Conservation (phyloP, 2,113 vertebrate genomes). For the Varanus salvator region DNA sequence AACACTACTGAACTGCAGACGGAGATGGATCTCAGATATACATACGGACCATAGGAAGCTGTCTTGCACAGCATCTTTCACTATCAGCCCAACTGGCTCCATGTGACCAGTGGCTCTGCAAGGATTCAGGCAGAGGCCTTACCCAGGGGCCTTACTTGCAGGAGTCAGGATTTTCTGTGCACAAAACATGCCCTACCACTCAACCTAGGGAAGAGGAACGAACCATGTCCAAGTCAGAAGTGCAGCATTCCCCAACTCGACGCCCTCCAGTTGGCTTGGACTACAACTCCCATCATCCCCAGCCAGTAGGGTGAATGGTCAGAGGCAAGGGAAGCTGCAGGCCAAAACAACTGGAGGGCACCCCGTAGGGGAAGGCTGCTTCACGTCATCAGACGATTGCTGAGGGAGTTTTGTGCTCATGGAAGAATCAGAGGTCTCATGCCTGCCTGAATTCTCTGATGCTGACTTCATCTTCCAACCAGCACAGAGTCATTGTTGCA, state of each 20-base stretch:
- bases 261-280: too few relatives aligned
- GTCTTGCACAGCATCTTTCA: not conserved
- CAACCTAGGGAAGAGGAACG: not conserved
- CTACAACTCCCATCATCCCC: too few relatives aligned
- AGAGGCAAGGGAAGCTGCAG: too few relatives aligned
- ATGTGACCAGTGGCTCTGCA: not conserved
- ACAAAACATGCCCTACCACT: not conserved
- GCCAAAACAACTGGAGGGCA: too few relatives aligned
- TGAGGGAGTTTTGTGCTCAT: slow-evolving; percentile 36
- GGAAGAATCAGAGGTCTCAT: slow-evolving; percentile 10
- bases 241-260: not conserved
- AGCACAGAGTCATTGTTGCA: not conserved
- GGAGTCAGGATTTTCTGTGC: not conserved
- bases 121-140: not conserved
- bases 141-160: not conserved
- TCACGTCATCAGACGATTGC: slow-evolving; percentile 31
- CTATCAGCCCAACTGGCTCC: not conserved
- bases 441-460: slow-evolving; percentile 23
- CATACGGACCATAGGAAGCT: not conserved
- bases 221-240: not conserved
- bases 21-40: slow-evolving; percentile 27
- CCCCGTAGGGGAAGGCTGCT: too few relatives aligned
- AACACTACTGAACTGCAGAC: slow-evolving; percentile 44
- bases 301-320: too few relatives aligned
- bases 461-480: slow-evolving; percentile 50